Evolutionary conservation across 2,113 vertebrate genomes (phyloP), one percentile per base, ranked within the genome.

Genomic region (Ellobius talpinus): DNA sequence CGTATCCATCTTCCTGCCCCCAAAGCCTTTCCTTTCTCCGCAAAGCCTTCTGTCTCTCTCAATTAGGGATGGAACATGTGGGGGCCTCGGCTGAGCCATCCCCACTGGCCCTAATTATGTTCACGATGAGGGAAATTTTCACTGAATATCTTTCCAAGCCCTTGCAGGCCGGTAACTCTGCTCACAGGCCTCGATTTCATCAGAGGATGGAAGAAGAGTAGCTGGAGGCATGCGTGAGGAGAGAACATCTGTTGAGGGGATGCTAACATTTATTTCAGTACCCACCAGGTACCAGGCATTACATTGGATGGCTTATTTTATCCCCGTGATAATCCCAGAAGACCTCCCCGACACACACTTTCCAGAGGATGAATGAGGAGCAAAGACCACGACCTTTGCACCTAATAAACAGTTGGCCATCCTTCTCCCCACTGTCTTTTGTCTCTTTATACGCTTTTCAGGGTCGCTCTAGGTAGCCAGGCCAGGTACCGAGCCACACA

Each of bases 151-250:
- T 77, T 47, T 55, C 79, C 45, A 61, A 16, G 31, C 16, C 36
- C 2, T 16, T 39, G 74, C n/a, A 17, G 24, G 58, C 58, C 58
- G 72, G 14, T 0, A n/a, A 68, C 42, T 31, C 42, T 29, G 7
- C 11, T 12, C 42, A 23, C 4, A 23, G 31, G 24, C 8, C 61
- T 52, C 16, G 12, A 2, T 55, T 77, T 81, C 91, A 3, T 45
- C 1, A 0, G 7, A 33, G 29, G 73, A n/a, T 2, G 13, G 61
- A 65, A 58, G 36, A 73, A 55, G 23, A 50, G 8, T 0, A 12
- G 11, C 31, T 50, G 1, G 45, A 26, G n/a, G 21, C 29, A 1
- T 0, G 29, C 7, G 63, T 33, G 26, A 50, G 8, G 39, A 42
- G 5, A 58, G 9, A 4, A 5, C 1, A 1, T 31, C 72, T 7